Evolutionary conservation across 2,797 vertebrate species (phyloP).

Genomic region (Pseudochirops corinnae): DNA sequence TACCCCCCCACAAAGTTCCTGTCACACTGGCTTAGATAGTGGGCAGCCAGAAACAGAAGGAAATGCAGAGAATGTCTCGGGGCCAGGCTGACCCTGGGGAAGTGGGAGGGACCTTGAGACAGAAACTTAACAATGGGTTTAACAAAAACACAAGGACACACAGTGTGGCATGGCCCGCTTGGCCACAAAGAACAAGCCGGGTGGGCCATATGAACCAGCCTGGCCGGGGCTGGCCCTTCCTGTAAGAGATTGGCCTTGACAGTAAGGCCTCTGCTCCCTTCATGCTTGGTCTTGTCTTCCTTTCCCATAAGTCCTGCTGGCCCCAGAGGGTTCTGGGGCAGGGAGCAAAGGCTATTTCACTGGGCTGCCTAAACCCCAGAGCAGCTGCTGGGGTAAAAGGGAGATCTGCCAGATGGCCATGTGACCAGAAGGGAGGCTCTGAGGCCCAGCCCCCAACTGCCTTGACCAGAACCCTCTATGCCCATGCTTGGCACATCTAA

Average conservation of each 20-base stretch:
- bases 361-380: not conserved
- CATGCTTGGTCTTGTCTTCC: not conserved
- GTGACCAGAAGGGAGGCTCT: not conserved
- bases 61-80: conserved; percentile 30
- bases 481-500: conserved; percentile 14
- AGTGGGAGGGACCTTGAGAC: not conserved
- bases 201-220: not conserved
- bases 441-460: not conserved
- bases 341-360: not conserved
- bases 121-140: conserved; percentile 26
- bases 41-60: conserved; percentile 27
- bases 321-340: not conserved
- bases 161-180: not conserved
- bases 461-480: not conserved
- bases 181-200: conserved; percentile 35
- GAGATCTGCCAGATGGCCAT: not conserved
- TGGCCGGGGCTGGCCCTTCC: not conserved
- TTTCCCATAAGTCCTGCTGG: not conserved
- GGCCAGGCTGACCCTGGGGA: not conserved
- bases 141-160: conserved; percentile 1
- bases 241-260: not conserved
- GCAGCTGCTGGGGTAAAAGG: not conserved
- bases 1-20: not conserved
- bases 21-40: not conserved
- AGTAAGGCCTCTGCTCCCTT: not conserved